Percentiles rank a stretch among this genome's conserved stretches.
Evolutionary conservation across 1,140 invertebrate genomes (phyloP).

Genomic region (Phymorhynchus buccinoides): DNA sequence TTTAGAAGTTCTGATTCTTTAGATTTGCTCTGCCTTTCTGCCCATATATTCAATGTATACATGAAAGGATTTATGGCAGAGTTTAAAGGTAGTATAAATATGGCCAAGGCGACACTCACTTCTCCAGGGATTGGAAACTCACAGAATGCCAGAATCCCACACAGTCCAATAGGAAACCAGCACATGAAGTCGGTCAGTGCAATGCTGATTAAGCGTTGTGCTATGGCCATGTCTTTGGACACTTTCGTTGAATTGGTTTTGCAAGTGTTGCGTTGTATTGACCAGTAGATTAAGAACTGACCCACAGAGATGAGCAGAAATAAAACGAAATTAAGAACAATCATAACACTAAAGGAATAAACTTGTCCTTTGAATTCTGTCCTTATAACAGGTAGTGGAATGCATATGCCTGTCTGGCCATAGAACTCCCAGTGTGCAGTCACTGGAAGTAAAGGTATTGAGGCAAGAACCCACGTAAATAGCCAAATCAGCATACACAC

Average conservation of each 20-base stretch:
- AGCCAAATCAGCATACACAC: background rate
- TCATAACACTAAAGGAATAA: constrained; percentile 50
- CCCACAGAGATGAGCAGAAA: constrained; percentile 53
- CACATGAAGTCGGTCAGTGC: constrained; percentile 50
- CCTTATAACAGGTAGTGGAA: constrained; percentile 49
- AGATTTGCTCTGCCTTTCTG: too few relatives aligned
- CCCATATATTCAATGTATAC: constrained; percentile 20
- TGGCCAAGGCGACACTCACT: background rate
- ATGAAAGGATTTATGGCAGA: constrained; percentile 38
- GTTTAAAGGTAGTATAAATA: constrained; percentile 38
- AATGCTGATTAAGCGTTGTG: constrained; percentile 44
- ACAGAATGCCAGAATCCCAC: constrained; percentile 42
- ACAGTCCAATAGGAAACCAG: constrained; percentile 52
- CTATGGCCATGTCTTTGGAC: constrained; percentile 40
- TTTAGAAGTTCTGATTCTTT: too few relatives aligned
- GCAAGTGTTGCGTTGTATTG: background rate
- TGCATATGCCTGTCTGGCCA: constrained; percentile 52
- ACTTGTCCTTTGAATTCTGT: constrained; percentile 44
- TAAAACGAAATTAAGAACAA: constrained; percentile 48
- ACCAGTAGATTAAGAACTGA: constrained; percentile 47
- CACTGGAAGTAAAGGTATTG: constrained; percentile 6
- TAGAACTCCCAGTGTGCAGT: constrained; percentile 49
- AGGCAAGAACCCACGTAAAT: background rate
- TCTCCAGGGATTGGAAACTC: background rate
- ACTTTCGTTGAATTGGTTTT: constrained; percentile 9